Percentiles rank a stretch among this genome's conserved stretches.
Conservation (phyloP, 2,888 invertebrate genomes). For the Stenoptilia bipunctidactyla region DNA sequence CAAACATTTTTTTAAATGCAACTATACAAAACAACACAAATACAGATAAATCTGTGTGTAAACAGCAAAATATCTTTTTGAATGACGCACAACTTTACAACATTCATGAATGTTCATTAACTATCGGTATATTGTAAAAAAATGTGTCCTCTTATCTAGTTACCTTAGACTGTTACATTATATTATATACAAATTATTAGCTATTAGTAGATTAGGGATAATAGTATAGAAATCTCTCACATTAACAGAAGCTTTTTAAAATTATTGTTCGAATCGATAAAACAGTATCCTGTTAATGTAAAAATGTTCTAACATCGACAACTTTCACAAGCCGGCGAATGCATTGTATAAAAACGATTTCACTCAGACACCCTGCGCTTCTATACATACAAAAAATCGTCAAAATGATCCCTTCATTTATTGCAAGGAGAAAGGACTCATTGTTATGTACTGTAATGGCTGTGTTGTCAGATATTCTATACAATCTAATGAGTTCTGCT, state of each 20-base stretch:
- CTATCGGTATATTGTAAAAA: constrained; percentile 65
- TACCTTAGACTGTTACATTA: constrained; percentile 46
- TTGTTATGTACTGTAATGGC: too few species aligned
- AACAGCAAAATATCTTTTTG: constrained; percentile 48
- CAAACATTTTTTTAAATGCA: neutral
- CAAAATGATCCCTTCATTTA: too few species aligned
- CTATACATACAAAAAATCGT: too few species aligned
- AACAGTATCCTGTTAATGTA: too few species aligned
- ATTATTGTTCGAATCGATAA: too few species aligned
- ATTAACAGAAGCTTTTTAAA: neutral
- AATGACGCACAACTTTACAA: constrained; percentile 54
- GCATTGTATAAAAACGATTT: too few species aligned
- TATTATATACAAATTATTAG: constrained; percentile 46
- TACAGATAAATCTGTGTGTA: constrained; percentile 27
- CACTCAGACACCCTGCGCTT: too few species aligned
- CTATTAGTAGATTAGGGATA: neutral
- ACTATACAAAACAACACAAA: neutral
- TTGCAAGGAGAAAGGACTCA: too few species aligned
- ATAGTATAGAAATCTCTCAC: neutral
- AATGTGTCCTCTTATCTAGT: constrained; percentile 58
- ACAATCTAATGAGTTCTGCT: too few species aligned
- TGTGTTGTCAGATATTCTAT: too few species aligned
- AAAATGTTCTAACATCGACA: too few species aligned
- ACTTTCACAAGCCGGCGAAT: too few species aligned
- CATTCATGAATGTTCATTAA: constrained; percentile 59